phyloP scores from a whole-genome alignment of 2,888 invertebrate genomes.

The Pseudococcus jackbeardsleyi region DNA sequence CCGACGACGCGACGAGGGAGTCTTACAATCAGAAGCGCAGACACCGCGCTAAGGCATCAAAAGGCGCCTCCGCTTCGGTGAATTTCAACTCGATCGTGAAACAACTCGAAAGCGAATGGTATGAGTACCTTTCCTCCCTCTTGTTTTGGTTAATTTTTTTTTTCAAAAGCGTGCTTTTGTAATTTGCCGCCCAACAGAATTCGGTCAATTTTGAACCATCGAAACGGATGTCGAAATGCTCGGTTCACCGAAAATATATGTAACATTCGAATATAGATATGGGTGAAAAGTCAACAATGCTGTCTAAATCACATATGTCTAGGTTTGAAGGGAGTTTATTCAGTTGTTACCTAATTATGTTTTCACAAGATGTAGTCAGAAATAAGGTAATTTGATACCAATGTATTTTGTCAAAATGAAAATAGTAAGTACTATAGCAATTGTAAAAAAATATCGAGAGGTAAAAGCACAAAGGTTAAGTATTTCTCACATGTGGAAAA shows the following conservation, averaged over 20 bases:
- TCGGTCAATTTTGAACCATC: slow-evolving; percentile 11
- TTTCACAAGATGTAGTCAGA: not conserved
- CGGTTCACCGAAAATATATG: slow-evolving; percentile 30
- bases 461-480: too few species aligned
- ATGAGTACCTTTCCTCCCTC: slow-evolving; percentile 16
- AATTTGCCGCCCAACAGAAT: not conserved
- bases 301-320: not conserved
- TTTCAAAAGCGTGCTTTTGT: slow-evolving; percentile 34
- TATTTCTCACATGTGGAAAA: too few species aligned
- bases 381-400: not conserved
- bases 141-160: slow-evolving; percentile 27
- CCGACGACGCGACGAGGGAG: not conserved
- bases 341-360: not conserved
- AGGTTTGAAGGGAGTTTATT: not conserved
- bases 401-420: too few species aligned
- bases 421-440: too few species aligned
- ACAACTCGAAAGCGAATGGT: not conserved
- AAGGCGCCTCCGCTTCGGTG: slow-evolving; percentile 36
- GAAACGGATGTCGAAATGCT: slow-evolving; percentile 2
- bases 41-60: slow-evolving; percentile 47
- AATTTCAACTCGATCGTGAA: slow-evolving; percentile 19
- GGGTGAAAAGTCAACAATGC: slow-evolving; percentile 1
- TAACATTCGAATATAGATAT: slow-evolving; percentile 4
- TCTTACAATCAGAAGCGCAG: slow-evolving; percentile 4
- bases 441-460: too few species aligned